Evolutionary conservation across 2,888 invertebrate genomes (phyloP), one percentile per base, ranked within the genome.

Genomic region (Melieria crassipennis): DNA sequence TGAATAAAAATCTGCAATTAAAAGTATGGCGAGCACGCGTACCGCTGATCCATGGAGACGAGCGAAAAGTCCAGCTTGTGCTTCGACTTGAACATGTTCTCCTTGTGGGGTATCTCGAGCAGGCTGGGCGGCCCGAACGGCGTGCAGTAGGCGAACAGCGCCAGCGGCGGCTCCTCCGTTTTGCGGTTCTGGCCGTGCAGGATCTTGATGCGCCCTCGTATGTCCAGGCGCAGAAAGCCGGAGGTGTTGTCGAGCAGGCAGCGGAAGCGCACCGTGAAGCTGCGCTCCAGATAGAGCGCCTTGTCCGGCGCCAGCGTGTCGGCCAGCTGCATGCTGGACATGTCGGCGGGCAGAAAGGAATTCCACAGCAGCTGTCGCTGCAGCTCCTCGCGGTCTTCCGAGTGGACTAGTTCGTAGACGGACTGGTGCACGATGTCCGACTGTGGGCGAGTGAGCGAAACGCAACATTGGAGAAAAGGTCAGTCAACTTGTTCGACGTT

Each of bases 401-500:
- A 98, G 88, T 99, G 99, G 75, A 99, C 98, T 86, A 99, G 89
- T 88, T 99, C 99, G 90, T 98, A 98, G 68, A 99, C 98, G 77
- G 98, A 97, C 87, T 99, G 99, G 87, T 99, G 99, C 73, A 99
- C 97, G 82, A 99, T 98, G 88, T 99, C 99, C 80, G 99, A 99
- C 98, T 99, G 90, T 48, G 92, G 69, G 52, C 92, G 68, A 50
- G 60, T 10, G 43, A 16, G 13, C 64, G 11, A 52, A 52, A 13
- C n/a, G 9, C 11, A 10, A 50, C 9, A 50, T 10, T 10, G 50
- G 9, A 10, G 11, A 10, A 50, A 50, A 52, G 52, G 11, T 52
- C 52, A 52, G 52, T 52, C 11, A 52, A 52, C 52, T 52, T 52
- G n/a, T 6, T 52, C 9, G 1, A 52, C 1, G 52, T 30, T 30